These are phyloP conservation scores for Brachionichthys hirsutus DNA, from an alignment of 2,113 vertebrate species.

Conservation along the genomic window DNA sequence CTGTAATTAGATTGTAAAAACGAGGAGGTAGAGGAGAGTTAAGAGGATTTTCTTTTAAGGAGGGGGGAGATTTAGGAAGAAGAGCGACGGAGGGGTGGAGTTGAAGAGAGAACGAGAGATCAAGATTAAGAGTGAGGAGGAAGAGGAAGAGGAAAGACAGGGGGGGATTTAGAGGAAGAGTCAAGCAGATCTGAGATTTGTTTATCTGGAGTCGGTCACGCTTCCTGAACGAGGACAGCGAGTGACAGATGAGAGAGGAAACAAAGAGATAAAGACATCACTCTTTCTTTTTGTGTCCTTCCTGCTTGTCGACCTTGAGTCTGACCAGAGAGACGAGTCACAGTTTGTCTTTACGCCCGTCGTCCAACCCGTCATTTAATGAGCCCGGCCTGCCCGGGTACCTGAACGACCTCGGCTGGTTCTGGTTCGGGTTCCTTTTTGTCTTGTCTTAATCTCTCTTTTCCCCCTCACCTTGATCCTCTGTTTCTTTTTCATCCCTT, in stretches of 20 bases:
- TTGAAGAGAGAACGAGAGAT: constrained; percentile 25
- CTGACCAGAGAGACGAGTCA: not conserved
- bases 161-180: constrained; percentile 35
- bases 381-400: too few relatives aligned
- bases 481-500: not conserved
- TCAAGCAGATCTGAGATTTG: constrained; percentile 41
- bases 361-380: too few relatives aligned
- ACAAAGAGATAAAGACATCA: constrained; percentile 22
- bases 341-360: too few relatives aligned
- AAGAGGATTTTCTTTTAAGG: constrained; percentile 71
- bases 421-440: too few relatives aligned
- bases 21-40: constrained; percentile 62
- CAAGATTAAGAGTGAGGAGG: constrained; percentile 21
- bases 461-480: constrained; percentile 16
- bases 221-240: constrained; percentile 26
- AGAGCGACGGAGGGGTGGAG: constrained; percentile 26
- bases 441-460: not conserved
- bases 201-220: constrained; percentile 41
- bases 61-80: constrained; percentile 58
- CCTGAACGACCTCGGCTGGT: not conserved
- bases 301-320: constrained; percentile 34
- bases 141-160: constrained; percentile 27
- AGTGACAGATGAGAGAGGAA: constrained; percentile 38
- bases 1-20: constrained; percentile 68
- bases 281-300: constrained; percentile 7